Base-by-base conservation (phyloP, 2,113 vertebrate species). In the Enhydra lutris region DNA sequence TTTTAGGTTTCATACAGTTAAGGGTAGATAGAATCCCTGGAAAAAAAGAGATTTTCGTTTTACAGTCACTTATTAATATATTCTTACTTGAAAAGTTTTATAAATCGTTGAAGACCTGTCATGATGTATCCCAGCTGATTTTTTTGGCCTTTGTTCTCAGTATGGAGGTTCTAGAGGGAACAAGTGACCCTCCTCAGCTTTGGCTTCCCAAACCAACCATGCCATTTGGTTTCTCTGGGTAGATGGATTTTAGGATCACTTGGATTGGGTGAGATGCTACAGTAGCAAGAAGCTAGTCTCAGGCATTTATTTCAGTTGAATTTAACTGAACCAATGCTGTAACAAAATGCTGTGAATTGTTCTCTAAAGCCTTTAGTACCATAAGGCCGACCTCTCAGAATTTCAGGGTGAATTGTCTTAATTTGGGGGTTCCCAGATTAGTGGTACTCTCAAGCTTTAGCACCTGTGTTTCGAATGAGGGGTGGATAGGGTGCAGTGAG, bases 361-460 rank as follows among this genome's bases (percentile, higher is more conserved):
- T 96, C 63, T 89, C 34, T 61, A 71, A 80, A 89, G 87, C 14
- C 52, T 94, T 69, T 17, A 42, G 36, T 45, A 31, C 82, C 65
- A 31, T 36, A 34, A 50, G 50, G 6, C 80, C 63, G 42, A 84
- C 57, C 59, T 45, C 24, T 50, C 83, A 59, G 74, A 73, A 73
- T 87, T 34, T 76, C 36, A 69, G 7, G 10, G 18, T 50, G 34
- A 61, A 34, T 36, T 18, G n/a, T 91, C 80, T 79, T 73, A 45
- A n/a, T 84, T 73, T 69, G 34, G 21, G 42, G 23, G 4, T 57
- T 97, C 39, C 29, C 82, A 89, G 31, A 81, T 81, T 13, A 39
- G 18, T 4, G n/a, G 4, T 6, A 26, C 34, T 67, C 34, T 76
- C 23, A 15, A n/a, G 21, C 36, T 57, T 24, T 13, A 29, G 29